Percentiles rank a stretch among this genome's conserved stretches.
These are phyloP conservation scores for Vanacampus margaritifer DNA, from an alignment of 2,113 vertebrate genomes.

Conservation along the genomic window DNA sequence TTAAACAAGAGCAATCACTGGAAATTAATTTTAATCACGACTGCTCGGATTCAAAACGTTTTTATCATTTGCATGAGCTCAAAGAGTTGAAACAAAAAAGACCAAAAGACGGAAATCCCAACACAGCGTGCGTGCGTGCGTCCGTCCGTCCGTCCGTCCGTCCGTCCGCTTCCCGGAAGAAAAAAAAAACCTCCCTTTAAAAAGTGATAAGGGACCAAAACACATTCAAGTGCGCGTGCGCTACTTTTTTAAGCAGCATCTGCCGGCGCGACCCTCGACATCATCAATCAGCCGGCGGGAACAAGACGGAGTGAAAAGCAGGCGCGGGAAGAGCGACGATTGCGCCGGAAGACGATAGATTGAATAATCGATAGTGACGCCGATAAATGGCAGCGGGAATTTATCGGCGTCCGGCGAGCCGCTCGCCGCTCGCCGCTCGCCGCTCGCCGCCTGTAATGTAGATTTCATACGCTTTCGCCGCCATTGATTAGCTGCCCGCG, in stretches of 20 bases:
- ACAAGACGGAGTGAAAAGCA: constrained; percentile 43
- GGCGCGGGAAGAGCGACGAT: constrained; percentile 58
- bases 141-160: too few species aligned
- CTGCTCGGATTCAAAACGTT: neutral
- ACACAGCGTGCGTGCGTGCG: neutral
- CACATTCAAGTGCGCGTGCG: constrained; percentile 33
- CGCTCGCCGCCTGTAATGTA: constrained; percentile 54
- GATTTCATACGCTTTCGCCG: constrained; percentile 67
- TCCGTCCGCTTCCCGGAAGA: neutral
- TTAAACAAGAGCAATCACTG: constrained; percentile 15
- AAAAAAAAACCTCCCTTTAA: neutral
- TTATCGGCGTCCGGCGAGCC: constrained; percentile 48
- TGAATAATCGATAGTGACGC: constrained; percentile 67
- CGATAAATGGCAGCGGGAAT: constrained; percentile 59
- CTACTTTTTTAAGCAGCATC: constrained; percentile 57
- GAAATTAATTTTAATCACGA: neutral
- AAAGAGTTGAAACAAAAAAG: constrained; percentile 12
- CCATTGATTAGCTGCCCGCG: constrained; percentile 57
- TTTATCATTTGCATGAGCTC: constrained; percentile 1
- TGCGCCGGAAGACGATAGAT: constrained; percentile 48
- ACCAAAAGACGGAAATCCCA: neutral
- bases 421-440: too few species aligned
- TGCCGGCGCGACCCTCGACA: constrained; percentile 40
- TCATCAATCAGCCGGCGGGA: constrained; percentile 51
- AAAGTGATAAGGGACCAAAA: constrained; percentile 1